Base-by-base conservation (phyloP, 2,113 vertebrate genomes). In the Sinosuthora webbiana region DNA sequence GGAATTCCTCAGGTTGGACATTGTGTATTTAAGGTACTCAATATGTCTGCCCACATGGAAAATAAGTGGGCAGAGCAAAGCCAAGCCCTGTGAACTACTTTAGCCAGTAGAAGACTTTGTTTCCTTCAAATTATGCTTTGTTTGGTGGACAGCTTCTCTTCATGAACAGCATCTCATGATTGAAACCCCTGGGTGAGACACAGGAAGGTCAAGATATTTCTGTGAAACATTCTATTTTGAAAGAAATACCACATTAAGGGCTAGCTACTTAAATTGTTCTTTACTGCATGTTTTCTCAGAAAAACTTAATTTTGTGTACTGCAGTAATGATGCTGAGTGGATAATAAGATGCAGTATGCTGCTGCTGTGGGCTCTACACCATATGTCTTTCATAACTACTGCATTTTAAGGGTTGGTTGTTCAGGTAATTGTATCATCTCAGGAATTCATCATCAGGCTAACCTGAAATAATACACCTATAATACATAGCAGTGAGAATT, bases 271-370 rank as follows among this genome's bases (percentile, higher is more conserved):
- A 90, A 92, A 81, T 44, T 79, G 60, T 83, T 95, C 69, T 92
- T 95, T 94, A 93, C 64, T 91, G 42, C 75, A 28, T 94, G 37
- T 93, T 93, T 97, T 95, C 90, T 92, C 90, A 49, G 75, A 96
- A 87, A 93, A 94, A 87, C 52, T 56, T 81, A 94, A 69, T 95
- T 92, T 96, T 95, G 45, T 47, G 57, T 91, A 59, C 52, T 96
- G 93, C 95, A 95, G 80, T 95, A 94, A 97, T 77, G 90, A 94
- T 97, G 97, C 98, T 99, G 97, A 98, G 96, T 98, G 97, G 98
- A 97, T 98, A 98, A 98, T 98, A 83, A 95, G 93, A 98, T 98
- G 97, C 96, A 90, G 31, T 83, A 65, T 28, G 55, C 94, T 94
- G 94, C 97, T 96, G 94, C 96, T 96, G 81, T 90, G 52, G 97